A percentile compares a stretch with the other conserved stretches of the same genome.
Evolutionary conservation across 2,113 vertebrate genomes (phyloP).

Genomic region (Cephalopterus ornatus): DNA sequence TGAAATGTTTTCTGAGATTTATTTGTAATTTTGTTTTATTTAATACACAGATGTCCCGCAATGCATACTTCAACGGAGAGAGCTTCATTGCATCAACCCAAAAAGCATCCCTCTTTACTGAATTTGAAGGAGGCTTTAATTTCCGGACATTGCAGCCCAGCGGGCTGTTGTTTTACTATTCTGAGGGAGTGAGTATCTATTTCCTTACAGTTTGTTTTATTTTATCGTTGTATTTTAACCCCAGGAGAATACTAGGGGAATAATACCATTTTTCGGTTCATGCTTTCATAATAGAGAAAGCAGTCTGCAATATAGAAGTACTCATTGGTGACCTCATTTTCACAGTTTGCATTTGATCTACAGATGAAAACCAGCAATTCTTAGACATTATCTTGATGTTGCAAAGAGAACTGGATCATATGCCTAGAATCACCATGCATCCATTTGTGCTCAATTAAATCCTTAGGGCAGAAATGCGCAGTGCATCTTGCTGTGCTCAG

Average conservation of each 20-base stretch:
- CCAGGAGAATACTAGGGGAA: background rate
- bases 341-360: background rate
- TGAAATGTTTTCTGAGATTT: background rate
- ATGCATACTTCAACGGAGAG: conserved; percentile 91
- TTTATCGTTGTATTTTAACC: background rate
- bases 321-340: background rate
- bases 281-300: background rate
- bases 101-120: conserved; percentile 83
- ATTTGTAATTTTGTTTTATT: background rate
- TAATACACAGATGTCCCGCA: conserved; percentile 86
- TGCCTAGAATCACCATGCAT: background rate
- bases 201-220: background rate
- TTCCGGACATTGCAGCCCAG: conserved; percentile 88
- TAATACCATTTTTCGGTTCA: background rate
- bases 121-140: conserved; percentile 92
- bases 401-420: background rate
- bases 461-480: background rate
- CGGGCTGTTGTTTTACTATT: conserved; percentile 87
- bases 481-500: background rate
- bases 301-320: background rate
- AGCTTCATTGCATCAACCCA: conserved; percentile 88
- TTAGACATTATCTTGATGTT: background rate
- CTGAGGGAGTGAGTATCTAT: conserved; percentile 80
- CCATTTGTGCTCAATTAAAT: background rate
- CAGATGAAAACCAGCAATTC: background rate